These are phyloP conservation scores for Porites lobata DNA, from an alignment of 92 coral and sea anemone species.

Conservation along the genomic window DNA sequence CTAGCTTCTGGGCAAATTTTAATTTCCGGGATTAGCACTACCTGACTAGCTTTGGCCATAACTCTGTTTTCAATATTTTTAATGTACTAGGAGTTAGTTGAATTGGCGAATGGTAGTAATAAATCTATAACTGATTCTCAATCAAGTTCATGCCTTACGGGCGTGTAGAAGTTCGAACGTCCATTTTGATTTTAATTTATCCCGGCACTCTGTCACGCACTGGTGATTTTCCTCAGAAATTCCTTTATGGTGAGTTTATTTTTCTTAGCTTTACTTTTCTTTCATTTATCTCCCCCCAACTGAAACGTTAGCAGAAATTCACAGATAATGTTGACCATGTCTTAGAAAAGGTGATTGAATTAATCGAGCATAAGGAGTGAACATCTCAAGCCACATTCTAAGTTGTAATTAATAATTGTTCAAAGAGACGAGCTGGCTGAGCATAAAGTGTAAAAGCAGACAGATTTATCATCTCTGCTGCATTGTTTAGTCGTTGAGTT, in stretches of 20 bases:
- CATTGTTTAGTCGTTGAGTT: conserved; percentile 7
- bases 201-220: background rate
- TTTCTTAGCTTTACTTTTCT: background rate
- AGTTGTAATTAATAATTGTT: background rate
- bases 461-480: background rate
- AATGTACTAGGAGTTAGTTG: background rate
- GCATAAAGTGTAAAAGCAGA: background rate
- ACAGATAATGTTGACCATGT: no score
- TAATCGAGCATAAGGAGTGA: background rate
- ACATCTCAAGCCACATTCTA: background rate
- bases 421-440: background rate
- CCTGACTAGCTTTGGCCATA: background rate
- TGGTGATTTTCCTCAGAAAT: background rate
- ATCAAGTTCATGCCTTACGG: background rate
- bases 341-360: background rate
- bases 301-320: no score
- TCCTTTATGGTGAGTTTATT: conserved; percentile 5
- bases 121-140: background rate
- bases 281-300: no score
- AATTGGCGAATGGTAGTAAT: no score
- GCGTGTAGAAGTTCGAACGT: background rate
- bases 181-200: background rate
- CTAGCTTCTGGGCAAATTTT: conserved; percentile 40
- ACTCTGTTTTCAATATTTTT: background rate
- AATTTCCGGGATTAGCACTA: conserved; percentile 36